Evolutionary conservation across 1,140 invertebrate species (phyloP), one percentile per base, ranked within the genome.

Genomic region (Orussus abietinus): DNA sequence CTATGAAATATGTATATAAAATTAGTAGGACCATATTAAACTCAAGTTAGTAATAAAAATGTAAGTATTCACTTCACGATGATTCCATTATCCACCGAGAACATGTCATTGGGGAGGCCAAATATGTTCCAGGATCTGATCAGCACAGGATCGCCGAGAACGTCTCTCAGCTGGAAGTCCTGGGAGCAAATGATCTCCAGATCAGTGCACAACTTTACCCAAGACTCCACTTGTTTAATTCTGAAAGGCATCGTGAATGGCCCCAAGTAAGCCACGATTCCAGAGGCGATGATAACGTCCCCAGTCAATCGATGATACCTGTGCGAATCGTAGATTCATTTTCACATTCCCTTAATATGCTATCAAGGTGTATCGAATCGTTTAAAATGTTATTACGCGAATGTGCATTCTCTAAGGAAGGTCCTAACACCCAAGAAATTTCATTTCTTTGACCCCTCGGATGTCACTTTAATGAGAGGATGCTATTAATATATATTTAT

Each of bases 81-180:
- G 50, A 96, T 92, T 34, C 83, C 92, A 64, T 95, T 96, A 52
- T 96, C 92, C 35, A 93, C 77, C 12, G 91, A 95, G 66, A 94
- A 96, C 14, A 80, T 79, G 64, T 96, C 93, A 13, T 80, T 84
- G 0, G 93, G 92, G 28, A 97, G 62, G 0, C 92, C 92, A 49
- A 81, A 83, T 35, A 96, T 93, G 55, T 91, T 94, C 93, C 93
- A 96, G 30, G 87, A 81, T 58, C 88, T 80, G 38, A 92, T 90
- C 34, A 83, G 76, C n/a, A 96, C 88, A 2, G 90, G 81, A 57
- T 95, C 85, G 2, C 92, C 92, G 0, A 96, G 72, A 13, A 85
- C 79, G 10, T 81, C 79, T 21, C 78, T 83, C 15, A 91, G 68
- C 62, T 85, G 80, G 74, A 92, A 88, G 67, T 83, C 80, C 21